Evolutionary conservation across 2,113 vertebrate species (phyloP).

Genomic region (Anolis carolinensis): DNA sequence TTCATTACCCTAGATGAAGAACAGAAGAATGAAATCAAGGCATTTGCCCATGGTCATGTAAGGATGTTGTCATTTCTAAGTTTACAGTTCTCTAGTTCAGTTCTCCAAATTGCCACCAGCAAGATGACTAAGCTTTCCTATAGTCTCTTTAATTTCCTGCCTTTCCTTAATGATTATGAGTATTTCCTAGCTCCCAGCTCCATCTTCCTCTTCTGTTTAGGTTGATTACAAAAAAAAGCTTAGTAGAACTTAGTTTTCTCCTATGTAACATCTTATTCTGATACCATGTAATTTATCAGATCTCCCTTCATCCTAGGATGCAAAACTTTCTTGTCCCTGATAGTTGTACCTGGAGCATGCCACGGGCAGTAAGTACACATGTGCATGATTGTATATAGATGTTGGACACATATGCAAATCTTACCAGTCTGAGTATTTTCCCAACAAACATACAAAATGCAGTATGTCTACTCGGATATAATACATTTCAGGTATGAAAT

Average conservation of each 20-base stretch:
- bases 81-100: slow-evolving; percentile 36
- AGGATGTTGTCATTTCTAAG: slow-evolving; percentile 25
- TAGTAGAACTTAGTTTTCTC: background rate
- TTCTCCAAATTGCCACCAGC: background rate
- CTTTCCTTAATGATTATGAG: background rate
- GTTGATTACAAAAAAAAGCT: background rate
- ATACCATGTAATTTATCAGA: background rate
- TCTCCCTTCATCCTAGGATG: background rate
- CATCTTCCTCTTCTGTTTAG: background rate
- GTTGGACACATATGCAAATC: background rate
- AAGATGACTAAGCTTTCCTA: background rate
- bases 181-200: background rate
- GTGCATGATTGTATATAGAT: background rate
- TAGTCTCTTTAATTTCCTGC: background rate
- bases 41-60: background rate
- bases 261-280: background rate
- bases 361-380: background rate
- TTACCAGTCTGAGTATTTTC: no score
- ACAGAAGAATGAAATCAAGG: slow-evolving; percentile 40
- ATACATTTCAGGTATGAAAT: no score
- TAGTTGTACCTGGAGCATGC: background rate
- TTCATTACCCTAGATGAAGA: slow-evolving; percentile 28
- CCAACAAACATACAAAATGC: no score
- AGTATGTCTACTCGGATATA: no score
- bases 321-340: background rate